These are phyloP conservation scores for Xenopus borealis DNA, from an alignment of 2,113 vertebrate species.

Conservation along the genomic window DNA sequence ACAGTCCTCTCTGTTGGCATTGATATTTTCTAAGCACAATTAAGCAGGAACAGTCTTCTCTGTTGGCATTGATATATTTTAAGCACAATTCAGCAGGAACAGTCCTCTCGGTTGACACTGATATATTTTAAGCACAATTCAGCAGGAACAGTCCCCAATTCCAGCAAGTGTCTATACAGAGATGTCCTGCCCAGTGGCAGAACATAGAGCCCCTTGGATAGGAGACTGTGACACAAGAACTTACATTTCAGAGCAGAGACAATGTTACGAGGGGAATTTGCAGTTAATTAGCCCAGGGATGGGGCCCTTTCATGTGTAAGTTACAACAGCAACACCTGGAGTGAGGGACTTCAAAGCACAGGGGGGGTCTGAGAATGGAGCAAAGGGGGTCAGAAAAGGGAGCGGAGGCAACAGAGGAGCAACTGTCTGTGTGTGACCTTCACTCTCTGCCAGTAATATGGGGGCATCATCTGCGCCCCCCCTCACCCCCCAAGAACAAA, in stretches of 20 bases:
- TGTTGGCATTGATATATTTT: too few relatives aligned
- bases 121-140: too few relatives aligned
- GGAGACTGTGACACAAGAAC: too few relatives aligned
- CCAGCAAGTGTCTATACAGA: too few relatives aligned
- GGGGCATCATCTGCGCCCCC: constrained; percentile 52
- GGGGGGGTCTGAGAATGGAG: constrained; percentile 57
- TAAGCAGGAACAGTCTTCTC: too few relatives aligned
- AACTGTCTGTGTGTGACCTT: constrained; percentile 71
- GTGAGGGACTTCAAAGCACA: constrained; percentile 73
- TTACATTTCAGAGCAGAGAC: constrained; percentile 6
- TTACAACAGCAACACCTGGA: constrained; percentile 80
- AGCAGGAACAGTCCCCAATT: too few relatives aligned
- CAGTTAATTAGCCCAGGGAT: constrained; percentile 81
- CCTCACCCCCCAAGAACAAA: constrained; percentile 60
- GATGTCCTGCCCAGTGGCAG: too few relatives aligned
- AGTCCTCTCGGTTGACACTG: too few relatives aligned
- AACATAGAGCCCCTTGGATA: too few relatives aligned
- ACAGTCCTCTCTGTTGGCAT: too few relatives aligned
- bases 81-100: too few relatives aligned
- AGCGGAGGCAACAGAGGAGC: constrained; percentile 67
- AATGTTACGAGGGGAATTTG: constrained; percentile 74
- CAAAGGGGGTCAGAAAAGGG: constrained; percentile 59
- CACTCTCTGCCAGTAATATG: constrained; percentile 49
- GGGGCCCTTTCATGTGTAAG: constrained; percentile 81
- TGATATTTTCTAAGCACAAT: too few relatives aligned